These are phyloP conservation scores for Heliothis peltigera DNA, from an alignment of 2,888 invertebrate genomes.

Conservation along the genomic window DNA sequence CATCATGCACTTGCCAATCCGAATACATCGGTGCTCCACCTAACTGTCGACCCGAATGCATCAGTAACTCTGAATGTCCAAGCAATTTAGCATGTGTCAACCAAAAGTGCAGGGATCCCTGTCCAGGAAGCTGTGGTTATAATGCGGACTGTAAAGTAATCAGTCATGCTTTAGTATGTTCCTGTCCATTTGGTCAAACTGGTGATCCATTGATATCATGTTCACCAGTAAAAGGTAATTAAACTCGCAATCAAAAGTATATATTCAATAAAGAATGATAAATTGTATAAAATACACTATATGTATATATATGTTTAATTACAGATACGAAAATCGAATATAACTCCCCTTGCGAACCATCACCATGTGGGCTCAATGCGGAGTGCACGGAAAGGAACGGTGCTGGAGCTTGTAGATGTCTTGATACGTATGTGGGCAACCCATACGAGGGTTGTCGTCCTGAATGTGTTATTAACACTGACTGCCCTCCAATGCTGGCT, in stretches of 20 bases:
- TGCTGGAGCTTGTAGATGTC: slow-evolving; percentile 93
- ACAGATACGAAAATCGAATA: slow-evolving; percentile 82
- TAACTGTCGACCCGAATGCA: slow-evolving; percentile 92
- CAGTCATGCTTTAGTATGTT: slow-evolving; percentile 92
- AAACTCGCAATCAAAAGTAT: background rate
- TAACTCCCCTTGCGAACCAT: slow-evolving; percentile 91
- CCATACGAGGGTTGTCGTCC: slow-evolving; percentile 92
- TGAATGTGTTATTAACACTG: slow-evolving; percentile 94
- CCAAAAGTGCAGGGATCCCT: slow-evolving; percentile 93
- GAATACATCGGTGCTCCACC: slow-evolving; percentile 91
- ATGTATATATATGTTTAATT: slow-evolving; percentile 40
- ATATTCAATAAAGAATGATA: background rate
- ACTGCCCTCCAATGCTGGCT: slow-evolving; percentile 93
- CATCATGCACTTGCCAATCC: slow-evolving; percentile 91
- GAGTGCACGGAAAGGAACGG: slow-evolving; percentile 91
- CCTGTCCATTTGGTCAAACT: slow-evolving; percentile 90
- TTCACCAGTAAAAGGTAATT: slow-evolving; percentile 80
- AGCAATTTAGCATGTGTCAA: slow-evolving; percentile 92
- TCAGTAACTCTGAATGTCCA: slow-evolving; percentile 92
- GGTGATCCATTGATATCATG: slow-evolving; percentile 91
- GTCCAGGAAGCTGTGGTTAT: slow-evolving; percentile 92
- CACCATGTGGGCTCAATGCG: slow-evolving; percentile 92
- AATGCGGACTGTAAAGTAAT: slow-evolving; percentile 93
- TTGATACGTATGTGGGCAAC: slow-evolving; percentile 88
- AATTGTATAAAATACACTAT: background rate